Evolutionary conservation across 2,797 vertebrate genomes (phyloP).

Genomic region (Menidia menidia): DNA sequence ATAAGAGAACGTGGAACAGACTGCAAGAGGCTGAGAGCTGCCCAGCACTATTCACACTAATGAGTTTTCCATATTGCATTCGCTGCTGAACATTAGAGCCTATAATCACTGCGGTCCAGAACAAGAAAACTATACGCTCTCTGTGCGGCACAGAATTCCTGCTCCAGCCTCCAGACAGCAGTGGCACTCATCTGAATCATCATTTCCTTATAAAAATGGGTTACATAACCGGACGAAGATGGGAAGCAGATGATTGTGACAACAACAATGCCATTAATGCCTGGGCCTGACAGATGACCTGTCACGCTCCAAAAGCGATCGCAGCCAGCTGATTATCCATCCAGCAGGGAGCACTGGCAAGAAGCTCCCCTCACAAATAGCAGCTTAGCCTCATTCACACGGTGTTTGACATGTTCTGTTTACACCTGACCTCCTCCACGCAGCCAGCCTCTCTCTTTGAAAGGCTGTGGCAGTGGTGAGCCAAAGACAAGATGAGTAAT

Average conservation of each 20-base stretch:
- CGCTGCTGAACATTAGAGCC: constrained; percentile 59
- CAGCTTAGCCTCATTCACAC: constrained; percentile 24
- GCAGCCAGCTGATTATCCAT: constrained; percentile 37
- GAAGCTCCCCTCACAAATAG: constrained; percentile 21
- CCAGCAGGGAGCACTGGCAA: constrained; percentile 31
- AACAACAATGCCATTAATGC: constrained; percentile 48
- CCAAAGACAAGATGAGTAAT: constrained; percentile 34
- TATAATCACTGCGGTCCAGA: constrained; percentile 60
- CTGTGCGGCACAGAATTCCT: constrained; percentile 44
- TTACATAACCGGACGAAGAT: constrained; percentile 64
- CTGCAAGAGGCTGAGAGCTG: constrained; percentile 38
- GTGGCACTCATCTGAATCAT: constrained; percentile 68
- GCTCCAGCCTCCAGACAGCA: constrained; percentile 51
- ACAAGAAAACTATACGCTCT: constrained; percentile 47
- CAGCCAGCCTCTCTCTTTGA: constrained; percentile 13
- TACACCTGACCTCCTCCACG: constrained; percentile 9
- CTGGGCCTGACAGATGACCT: constrained; percentile 49
- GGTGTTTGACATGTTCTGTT: constrained; percentile 37
- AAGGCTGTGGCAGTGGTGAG: constrained; percentile 20
- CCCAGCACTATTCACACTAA: constrained; percentile 55
- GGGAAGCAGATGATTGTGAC: constrained; percentile 41
- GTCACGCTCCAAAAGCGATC: constrained; percentile 27
- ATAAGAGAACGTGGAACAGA: constrained; percentile 21
- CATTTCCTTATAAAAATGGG: constrained; percentile 49
- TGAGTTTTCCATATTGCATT: constrained; percentile 76